Percentiles rank a stretch among this genome's conserved stretches.
Evolutionary conservation across 1,140 invertebrate genomes (phyloP).

Genomic region (Temnothorax curvispinosus): DNA sequence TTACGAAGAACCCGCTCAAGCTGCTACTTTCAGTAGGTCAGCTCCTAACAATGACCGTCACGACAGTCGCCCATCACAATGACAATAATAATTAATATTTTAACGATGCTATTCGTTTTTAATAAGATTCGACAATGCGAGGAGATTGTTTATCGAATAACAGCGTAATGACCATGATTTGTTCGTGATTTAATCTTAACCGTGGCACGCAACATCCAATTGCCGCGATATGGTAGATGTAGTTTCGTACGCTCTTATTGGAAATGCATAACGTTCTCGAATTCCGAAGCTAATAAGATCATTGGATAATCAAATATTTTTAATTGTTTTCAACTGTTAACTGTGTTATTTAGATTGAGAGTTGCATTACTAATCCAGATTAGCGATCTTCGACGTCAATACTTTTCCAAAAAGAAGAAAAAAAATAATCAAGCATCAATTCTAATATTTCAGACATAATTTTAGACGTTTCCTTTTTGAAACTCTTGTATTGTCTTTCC

Average conservation of each 20-base stretch:
- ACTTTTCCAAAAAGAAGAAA: not conserved
- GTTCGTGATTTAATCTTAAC: slow-evolving; percentile 61
- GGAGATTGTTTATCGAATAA: slow-evolving; percentile 68
- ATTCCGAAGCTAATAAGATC: not conserved
- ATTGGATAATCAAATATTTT: not conserved
- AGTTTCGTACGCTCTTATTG: not conserved
- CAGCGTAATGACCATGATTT: slow-evolving; percentile 65
- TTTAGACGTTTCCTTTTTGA: not conserved
- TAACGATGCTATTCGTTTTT: slow-evolving; percentile 45
- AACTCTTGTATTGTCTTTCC: not conserved
- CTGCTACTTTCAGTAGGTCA: slow-evolving; percentile 32
- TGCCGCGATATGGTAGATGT: slow-evolving; percentile 14
- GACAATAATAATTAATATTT: slow-evolving; percentile 59
- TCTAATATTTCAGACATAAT: not conserved
- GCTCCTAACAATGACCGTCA: slow-evolving; percentile 58
- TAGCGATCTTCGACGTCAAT: not conserved
- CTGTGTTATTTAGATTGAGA: not conserved
- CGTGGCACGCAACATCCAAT: slow-evolving; percentile 16
- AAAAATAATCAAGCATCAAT: not conserved
- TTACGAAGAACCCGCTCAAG: slow-evolving; percentile 20
- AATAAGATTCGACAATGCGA: slow-evolving; percentile 66
- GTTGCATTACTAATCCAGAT: not conserved
- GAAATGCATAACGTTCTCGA: slow-evolving; percentile 7
- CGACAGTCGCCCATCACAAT: slow-evolving; percentile 56
- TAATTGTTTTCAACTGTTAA: not conserved